Percentiles rank a stretch among this genome's conserved stretches.
phyloP scores from a whole-genome alignment of 2,113 vertebrate genomes.

The Campylomormyrus numenius region DNA sequence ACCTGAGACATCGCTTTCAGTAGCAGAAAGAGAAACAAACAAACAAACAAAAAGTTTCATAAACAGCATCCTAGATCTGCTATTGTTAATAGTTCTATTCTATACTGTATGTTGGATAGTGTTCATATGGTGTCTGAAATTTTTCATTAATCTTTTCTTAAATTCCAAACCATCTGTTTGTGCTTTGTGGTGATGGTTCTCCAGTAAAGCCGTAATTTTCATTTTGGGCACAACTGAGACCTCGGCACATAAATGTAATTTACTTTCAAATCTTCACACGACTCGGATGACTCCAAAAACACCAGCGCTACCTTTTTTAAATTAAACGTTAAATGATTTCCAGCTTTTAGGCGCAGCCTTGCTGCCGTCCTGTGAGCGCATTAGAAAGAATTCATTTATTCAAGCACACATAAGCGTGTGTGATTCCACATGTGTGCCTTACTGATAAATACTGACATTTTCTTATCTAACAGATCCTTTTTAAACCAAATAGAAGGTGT shows the following conservation, averaged over 20 bases:
- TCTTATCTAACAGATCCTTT: neutral
- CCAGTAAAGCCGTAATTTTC: conserved; percentile 20
- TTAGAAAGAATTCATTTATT: neutral
- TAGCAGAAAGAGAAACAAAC: neutral
- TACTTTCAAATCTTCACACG: neutral
- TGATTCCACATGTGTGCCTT: neutral
- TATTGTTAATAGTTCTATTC: conserved; percentile 6
- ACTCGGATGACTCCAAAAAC: neutral
- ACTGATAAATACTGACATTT: neutral
- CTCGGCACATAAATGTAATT: neutral
- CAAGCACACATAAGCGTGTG: neutral
- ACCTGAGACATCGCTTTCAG: neutral
- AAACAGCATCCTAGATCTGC: conserved; percentile 11
- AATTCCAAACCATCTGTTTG: conserved; percentile 27
- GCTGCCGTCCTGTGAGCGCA: neutral
- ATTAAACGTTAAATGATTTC: neutral
- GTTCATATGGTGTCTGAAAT: conserved; percentile 8
- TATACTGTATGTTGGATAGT: neutral
- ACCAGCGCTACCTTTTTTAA: neutral
- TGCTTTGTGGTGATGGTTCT: neutral
- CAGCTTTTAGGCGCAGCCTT: neutral
- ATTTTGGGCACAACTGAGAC: conserved; percentile 35
- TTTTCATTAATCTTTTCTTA: conserved; percentile 29
- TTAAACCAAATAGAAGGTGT: neutral
- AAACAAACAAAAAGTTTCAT: neutral